Percentiles rank a stretch among this genome's conserved stretches.
Conservation (phyloP, 1,140 invertebrate genomes). For the Neodiprion lecontei region DNA sequence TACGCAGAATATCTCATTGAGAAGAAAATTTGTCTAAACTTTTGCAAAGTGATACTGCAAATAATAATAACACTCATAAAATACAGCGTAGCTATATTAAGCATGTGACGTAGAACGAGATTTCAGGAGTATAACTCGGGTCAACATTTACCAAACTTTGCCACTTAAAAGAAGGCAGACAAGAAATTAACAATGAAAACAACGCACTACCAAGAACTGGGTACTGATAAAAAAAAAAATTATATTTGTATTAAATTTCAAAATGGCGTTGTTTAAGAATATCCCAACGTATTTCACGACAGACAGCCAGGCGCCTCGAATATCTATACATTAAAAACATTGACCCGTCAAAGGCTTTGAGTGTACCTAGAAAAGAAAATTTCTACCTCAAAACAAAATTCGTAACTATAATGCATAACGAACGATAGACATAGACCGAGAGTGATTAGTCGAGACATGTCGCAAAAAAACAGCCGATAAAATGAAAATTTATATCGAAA, state of each 20-base stretch:
- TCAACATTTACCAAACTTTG: no score
- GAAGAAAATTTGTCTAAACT: neutral
- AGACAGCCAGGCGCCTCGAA: slow-evolving; percentile 2
- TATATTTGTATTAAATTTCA: slow-evolving; percentile 16
- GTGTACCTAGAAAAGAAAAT: neutral
- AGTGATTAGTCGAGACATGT: neutral
- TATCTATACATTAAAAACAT: neutral
- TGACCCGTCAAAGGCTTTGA: neutral
- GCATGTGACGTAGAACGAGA: no score
- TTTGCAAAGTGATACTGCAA: no score
- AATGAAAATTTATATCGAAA: neutral
- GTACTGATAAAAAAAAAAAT: neutral
- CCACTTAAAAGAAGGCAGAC: no score
- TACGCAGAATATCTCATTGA: no score
- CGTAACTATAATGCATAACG: neutral
- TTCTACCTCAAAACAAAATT: slow-evolving; percentile 21
- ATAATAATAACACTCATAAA: no score
- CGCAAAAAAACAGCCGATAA: no score
- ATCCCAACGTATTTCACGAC: neutral
- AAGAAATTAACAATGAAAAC: neutral
- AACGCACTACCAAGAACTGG: neutral
- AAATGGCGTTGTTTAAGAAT: slow-evolving; percentile 6
- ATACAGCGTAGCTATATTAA: no score
- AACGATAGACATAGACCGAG: slow-evolving; percentile 9
- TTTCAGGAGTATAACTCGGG: no score